Evolutionary conservation across 2,797 vertebrate genomes (phyloP).

Genomic region (Rhynchonycteris naso): DNA sequence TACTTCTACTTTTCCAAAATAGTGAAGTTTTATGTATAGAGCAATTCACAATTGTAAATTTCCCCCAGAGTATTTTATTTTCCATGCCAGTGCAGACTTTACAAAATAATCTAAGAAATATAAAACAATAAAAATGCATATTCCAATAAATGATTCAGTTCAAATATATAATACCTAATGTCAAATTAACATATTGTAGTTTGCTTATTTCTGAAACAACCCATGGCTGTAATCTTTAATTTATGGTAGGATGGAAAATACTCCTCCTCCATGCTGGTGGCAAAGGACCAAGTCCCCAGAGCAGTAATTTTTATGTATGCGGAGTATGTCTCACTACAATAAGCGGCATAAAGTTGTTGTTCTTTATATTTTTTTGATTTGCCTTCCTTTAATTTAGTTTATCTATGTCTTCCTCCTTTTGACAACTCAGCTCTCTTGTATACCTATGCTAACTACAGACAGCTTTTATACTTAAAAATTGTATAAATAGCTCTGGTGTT

Average conservation of each 20-base stretch:
- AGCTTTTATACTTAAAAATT: neutral
- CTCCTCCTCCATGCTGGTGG: neutral
- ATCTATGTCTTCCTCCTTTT: neutral
- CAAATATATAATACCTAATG: slow-evolving; percentile 14
- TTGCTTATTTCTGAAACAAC: slow-evolving; percentile 26
- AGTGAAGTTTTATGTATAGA: neutral
- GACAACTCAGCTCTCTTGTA: slow-evolving; percentile 7
- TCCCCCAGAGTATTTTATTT: slow-evolving; percentile 4
- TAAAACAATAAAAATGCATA: slow-evolving; percentile 14
- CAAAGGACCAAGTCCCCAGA: slow-evolving; percentile 57
- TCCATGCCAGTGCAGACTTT: neutral
- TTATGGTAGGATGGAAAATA: slow-evolving; percentile 70
- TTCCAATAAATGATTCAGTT: neutral
- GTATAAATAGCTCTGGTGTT: neutral
- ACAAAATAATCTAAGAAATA: slow-evolving; percentile 8
- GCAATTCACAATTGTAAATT: neutral
- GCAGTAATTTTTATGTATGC: neutral
- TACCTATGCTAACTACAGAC: neutral
- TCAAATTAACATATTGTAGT: neutral
- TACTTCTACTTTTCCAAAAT: slow-evolving; percentile 53
- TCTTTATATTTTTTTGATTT: neutral
- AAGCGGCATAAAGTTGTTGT: neutral
- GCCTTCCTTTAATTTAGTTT: neutral
- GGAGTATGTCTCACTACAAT: neutral
- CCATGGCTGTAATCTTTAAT: slow-evolving; percentile 21